Evolutionary conservation across 2,888 invertebrate species (phyloP).

Genomic region (Leptinotarsa peninsularis): DNA sequence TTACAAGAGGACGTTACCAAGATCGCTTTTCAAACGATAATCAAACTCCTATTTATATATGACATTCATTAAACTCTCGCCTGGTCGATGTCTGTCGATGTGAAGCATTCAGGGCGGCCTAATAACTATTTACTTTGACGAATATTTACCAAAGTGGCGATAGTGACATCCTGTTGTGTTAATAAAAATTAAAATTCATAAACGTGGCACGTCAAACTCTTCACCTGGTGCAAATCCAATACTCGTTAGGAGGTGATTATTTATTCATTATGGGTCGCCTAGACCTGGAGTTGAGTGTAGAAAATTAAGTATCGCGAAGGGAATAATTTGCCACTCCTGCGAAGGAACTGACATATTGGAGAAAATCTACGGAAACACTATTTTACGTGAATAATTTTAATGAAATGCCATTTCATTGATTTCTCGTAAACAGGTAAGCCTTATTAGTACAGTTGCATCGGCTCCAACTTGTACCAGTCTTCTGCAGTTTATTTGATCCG

Average conservation of each 20-base stretch:
- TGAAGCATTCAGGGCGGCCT: constrained; percentile 44
- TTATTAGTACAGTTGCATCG: no score
- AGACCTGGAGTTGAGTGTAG: background rate
- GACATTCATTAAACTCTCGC: constrained; percentile 55
- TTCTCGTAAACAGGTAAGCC: no score
- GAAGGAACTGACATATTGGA: no score
- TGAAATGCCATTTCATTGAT: no score
- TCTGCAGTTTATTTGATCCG: no score
- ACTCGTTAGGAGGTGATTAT: constrained; percentile 10
- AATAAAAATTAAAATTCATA: constrained; percentile 45
- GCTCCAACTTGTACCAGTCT: no score
- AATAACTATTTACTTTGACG: constrained; percentile 52
- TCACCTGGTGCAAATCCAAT: background rate
- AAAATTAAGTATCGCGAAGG: background rate
- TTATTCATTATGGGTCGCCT: constrained; percentile 7
- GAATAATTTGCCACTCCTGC: no score
- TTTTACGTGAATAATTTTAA: no score
- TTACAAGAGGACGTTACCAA: constrained; percentile 55
- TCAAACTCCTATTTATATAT: constrained; percentile 55
- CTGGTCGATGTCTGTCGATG: constrained; percentile 50
- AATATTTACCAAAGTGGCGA: constrained; percentile 48
- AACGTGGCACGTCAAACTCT: constrained; percentile 20
- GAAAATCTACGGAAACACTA: no score
- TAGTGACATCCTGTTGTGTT: constrained; percentile 51
- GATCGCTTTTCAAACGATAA: constrained; percentile 50